Evolutionary conservation across 2,888 invertebrate species (phyloP).

Genomic region (Hirtodrosophila confusa): DNA sequence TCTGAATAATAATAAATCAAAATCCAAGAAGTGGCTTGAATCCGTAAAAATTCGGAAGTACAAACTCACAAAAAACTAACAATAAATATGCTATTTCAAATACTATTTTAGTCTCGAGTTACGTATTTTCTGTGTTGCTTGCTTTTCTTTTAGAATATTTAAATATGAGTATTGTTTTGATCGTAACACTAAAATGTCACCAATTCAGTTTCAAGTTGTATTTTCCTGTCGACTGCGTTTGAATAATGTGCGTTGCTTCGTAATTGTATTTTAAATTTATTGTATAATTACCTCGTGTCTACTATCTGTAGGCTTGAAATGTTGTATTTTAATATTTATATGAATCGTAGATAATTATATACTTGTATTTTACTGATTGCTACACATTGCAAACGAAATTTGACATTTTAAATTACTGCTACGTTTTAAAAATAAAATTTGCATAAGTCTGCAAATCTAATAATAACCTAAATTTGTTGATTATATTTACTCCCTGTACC

Average conservation of each 20-base stretch:
- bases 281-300: slow-evolving; percentile 34
- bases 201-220: slow-evolving; percentile 68
- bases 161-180: slow-evolving; percentile 36
- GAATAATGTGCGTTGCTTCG: slow-evolving; percentile 64
- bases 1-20: neutral
- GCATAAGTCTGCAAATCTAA: slow-evolving; percentile 35
- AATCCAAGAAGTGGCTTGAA: neutral
- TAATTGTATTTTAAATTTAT: slow-evolving; percentile 43
- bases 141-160: slow-evolving; percentile 48
- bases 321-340: slow-evolving; percentile 42
- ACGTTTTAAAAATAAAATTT: slow-evolving; percentile 22
- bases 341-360: slow-evolving; percentile 49
- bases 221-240: slow-evolving; percentile 37
- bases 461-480: slow-evolving; percentile 28
- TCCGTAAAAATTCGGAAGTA: slow-evolving; percentile 2
- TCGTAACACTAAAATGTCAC: slow-evolving; percentile 68
- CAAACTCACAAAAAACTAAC: neutral
- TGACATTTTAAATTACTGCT: slow-evolving; percentile 20
- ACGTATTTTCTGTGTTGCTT: slow-evolving; percentile 52
- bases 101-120: slow-evolving; percentile 23
- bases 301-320: slow-evolving; percentile 24
- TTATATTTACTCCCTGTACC: too few relatives aligned
- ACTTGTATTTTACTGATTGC: slow-evolving; percentile 65
- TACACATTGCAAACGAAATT: slow-evolving; percentile 71
- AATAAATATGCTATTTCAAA: slow-evolving; percentile 10